A percentile compares a stretch with the other conserved stretches of the same genome.
Conservation (phyloP, 2,113 vertebrate genomes). For the Vulpes vulpes region DNA sequence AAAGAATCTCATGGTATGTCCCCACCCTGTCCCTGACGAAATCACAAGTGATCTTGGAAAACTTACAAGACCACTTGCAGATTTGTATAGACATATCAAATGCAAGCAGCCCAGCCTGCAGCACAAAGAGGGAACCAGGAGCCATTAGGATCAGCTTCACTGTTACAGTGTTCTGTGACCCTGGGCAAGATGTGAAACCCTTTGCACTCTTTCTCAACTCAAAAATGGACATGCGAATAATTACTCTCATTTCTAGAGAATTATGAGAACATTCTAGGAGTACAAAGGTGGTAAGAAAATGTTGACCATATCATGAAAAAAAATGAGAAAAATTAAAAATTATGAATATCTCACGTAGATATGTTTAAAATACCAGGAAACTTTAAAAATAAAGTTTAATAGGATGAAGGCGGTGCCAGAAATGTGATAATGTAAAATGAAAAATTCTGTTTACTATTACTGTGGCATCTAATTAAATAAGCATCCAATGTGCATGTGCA, state of each 20-base stretch:
- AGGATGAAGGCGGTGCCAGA: neutral
- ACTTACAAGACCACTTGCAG: slow-evolving; percentile 30
- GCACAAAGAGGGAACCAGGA: neutral
- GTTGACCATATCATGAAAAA: neutral
- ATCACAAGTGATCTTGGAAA: slow-evolving; percentile 61
- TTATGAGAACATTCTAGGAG: neutral
- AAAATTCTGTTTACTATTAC: neutral
- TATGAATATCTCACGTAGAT: neutral
- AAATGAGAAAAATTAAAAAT: neutral
- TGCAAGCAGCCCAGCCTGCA: neutral
- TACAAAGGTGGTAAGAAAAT: neutral
- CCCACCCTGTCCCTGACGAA: slow-evolving; percentile 61
- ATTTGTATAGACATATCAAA: neutral
- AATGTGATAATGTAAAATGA: neutral
- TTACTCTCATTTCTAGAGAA: neutral
- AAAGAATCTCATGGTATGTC: slow-evolving; percentile 25
- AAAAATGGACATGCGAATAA: neutral
- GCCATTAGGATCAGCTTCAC: neutral
- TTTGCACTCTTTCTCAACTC: neutral
- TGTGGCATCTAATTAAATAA: slow-evolving; percentile 17
- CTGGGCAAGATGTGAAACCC: neutral
- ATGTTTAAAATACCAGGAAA: slow-evolving; percentile 46
- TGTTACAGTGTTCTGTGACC: fast-evolving
- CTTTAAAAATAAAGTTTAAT: slow-evolving; percentile 27
- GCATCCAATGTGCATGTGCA: too few relatives aligned